These are phyloP conservation scores for Pyrgus malvae DNA, from an alignment of 2,888 invertebrate species.

Conservation along the genomic window DNA sequence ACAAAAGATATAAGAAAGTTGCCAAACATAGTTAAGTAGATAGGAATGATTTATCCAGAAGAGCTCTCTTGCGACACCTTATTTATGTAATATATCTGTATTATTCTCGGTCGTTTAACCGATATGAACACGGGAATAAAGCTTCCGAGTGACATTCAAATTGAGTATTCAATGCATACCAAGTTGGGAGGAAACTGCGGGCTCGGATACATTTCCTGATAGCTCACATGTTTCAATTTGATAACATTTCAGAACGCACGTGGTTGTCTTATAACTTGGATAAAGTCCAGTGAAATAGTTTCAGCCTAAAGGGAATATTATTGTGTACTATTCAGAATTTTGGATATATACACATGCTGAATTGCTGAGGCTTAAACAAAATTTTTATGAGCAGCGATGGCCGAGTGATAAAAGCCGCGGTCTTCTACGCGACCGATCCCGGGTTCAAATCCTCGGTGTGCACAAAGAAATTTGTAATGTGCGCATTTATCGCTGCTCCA, in stretches of 20 bases:
- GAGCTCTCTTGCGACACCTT: background rate
- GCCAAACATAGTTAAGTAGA: background rate
- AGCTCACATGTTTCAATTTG: slow-evolving; percentile 18
- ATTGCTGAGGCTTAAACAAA: too few species aligned
- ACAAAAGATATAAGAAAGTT: too few species aligned
- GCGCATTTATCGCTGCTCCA: too few species aligned
- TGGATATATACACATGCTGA: too few species aligned
- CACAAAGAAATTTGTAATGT: too few species aligned
- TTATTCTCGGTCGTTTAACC: slow-evolving; percentile 16
- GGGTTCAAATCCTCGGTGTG: too few species aligned
- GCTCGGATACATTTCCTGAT: slow-evolving; percentile 12
- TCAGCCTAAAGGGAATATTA: too few species aligned
- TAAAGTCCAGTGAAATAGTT: too few species aligned
- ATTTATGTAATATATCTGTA: slow-evolving; percentile 13
- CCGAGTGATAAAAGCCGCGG: too few species aligned
- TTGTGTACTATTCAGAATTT: too few species aligned
- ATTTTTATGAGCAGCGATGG: too few species aligned
- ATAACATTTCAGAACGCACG: background rate
- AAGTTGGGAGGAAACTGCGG: slow-evolving; percentile 18
- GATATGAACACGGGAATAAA: slow-evolving; percentile 20
- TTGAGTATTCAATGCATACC: slow-evolving; percentile 22
- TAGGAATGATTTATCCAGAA: background rate
- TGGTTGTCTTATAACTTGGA: background rate
- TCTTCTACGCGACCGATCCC: too few species aligned
- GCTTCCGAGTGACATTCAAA: slow-evolving; percentile 19